Evolutionary conservation across 1,140 invertebrate genomes (phyloP), one percentile per base, ranked within the genome.

Genomic region (Zaprionus ghesquierei): DNA sequence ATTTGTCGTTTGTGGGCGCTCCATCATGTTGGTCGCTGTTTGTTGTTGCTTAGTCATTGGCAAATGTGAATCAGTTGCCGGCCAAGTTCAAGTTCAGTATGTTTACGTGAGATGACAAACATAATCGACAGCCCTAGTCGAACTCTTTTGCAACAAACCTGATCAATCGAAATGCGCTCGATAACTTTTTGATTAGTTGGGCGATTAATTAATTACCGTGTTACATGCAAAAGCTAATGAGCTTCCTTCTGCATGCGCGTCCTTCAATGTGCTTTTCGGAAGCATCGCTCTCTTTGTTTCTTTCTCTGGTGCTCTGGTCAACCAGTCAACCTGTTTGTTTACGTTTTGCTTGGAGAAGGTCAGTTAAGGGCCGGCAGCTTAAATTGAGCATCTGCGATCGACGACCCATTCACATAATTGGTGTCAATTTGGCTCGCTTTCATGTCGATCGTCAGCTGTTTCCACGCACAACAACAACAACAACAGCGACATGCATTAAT

Each of bases 391-490:
- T 23, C 25, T 49, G 29, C 51, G 69, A 82, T 77, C 79, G 68
- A 69, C 61, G 77, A 78, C 46, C 69, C 64, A 18, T 69, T 50
- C 51, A 46, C 69, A 76, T 82, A 89, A 89, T 89, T 87, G 84
- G 62, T 55, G 72, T 86, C 84, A 87, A 79, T 79, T 87, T 69
- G 27, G 56, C 50, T 71, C 35, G 38, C 44, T 23, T 22, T 27
- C 10, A 31, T 51, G 31, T 18, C 33, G 35, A 29, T 51, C 29
- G 55, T 58, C 66, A 63, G 55, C 59, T 69, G 51, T 69, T 41
- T 69, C 3, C 6, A 10, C 9, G 20, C 35, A 46, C n/a, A 59
- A 64, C 5, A 10, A 23, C 35, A 41, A 10, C 5, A 60, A 44
- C 9, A 63, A 71, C 44, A 38, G 4, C 10, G 25, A 53, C 59